phyloP scores from a whole-genome alignment of 2,113 vertebrate genomes.

The Campylomormyrus numenius region DNA sequence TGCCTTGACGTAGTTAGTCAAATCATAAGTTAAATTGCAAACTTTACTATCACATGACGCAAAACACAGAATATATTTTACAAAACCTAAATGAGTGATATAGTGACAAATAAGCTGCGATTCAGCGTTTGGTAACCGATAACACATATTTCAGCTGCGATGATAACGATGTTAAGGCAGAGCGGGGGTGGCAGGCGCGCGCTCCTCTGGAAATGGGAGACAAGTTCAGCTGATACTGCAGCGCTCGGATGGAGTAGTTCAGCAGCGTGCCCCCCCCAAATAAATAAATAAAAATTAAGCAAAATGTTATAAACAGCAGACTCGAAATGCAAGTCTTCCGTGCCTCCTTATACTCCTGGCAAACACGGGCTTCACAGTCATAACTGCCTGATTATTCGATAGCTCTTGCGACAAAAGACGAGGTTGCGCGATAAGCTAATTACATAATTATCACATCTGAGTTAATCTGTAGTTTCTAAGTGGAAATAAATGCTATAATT shows the following conservation, averaged over 20 bases:
- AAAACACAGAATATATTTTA: background rate
- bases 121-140: background rate
- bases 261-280: background rate
- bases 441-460: background rate
- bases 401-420: background rate
- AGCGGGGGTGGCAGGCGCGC: conserved; percentile 5
- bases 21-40: background rate
- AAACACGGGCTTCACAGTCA: background rate
- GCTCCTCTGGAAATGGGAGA: background rate
- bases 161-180: background rate
- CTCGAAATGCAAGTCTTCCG: background rate
- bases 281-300: background rate
- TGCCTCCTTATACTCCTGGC: background rate
- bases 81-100: background rate
- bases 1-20: background rate
- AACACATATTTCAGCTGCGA: background rate
- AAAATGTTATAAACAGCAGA: background rate
- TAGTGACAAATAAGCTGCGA: background rate
- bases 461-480: background rate
- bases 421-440: background rate
- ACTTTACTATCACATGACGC: background rate
- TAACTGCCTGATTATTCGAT: background rate
- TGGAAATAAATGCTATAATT: background rate
- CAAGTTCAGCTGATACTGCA: background rate
- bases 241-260: background rate